These are phyloP conservation scores for Neotragus pygmaeus DNA, from an alignment of 2,113 vertebrate species.

Conservation along the genomic window DNA sequence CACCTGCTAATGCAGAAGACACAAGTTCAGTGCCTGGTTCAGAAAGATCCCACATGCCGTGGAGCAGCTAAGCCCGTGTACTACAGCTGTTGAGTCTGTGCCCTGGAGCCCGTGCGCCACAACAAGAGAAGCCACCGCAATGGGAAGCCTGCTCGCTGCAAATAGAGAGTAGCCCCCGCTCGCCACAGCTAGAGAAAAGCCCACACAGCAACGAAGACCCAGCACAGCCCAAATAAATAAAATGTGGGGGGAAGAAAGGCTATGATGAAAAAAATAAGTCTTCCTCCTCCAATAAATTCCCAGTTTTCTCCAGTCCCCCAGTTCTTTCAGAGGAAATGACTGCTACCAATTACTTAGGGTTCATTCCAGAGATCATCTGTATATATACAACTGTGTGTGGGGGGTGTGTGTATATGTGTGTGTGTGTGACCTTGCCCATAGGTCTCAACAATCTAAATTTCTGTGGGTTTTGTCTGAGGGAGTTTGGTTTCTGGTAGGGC, in stretches of 20 bases:
- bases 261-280: neutral
- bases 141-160: neutral
- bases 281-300: neutral
- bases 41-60: neutral
- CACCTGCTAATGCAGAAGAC: neutral
- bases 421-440: neutral
- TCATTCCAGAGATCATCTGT: neutral
- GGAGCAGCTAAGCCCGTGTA: neutral
- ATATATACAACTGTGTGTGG: neutral
- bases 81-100: neutral
- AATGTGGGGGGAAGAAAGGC: rapidly evolving
- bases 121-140: neutral
- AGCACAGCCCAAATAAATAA: neutral
- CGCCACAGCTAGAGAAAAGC: neutral
- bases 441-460: neutral
- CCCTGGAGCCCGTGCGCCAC: neutral
- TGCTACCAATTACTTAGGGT: neutral
- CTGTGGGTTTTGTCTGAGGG: neutral
- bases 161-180: neutral
- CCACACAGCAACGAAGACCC: neutral
- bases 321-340: neutral
- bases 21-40: neutral
- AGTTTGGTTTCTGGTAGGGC: neutral
- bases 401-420: neutral
- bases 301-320: neutral